Evolutionary conservation across 2,113 vertebrate species (phyloP).

Genomic region (Anseranas semipalmata): DNA sequence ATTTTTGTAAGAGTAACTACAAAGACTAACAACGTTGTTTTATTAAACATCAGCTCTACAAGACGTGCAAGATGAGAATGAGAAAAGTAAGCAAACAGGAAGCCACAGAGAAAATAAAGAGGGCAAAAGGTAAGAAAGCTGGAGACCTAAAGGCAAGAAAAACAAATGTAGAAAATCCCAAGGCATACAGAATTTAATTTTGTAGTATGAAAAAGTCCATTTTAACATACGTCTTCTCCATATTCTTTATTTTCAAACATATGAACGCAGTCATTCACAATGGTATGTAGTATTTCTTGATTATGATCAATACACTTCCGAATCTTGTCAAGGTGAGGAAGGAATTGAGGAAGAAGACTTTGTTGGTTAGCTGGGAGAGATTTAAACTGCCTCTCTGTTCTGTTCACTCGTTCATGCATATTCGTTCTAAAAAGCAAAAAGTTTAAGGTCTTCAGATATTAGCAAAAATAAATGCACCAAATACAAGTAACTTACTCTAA

Average conservation of each 20-base stretch:
- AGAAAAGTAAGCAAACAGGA: not conserved
- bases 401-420: constrained; percentile 91
- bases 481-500: not conserved
- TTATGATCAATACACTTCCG: constrained; percentile 92
- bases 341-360: constrained; percentile 87
- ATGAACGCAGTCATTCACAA: constrained; percentile 91
- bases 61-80: not conserved
- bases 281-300: constrained; percentile 89
- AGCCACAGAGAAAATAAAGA: not conserved
- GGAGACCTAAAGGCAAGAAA: not conserved
- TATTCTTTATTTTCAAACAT: constrained; percentile 99
- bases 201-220: constrained; percentile 34
- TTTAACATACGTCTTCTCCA: constrained; percentile 87
- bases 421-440: constrained; percentile 83
- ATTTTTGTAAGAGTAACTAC: not conserved
- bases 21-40: not conserved
- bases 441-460: constrained; percentile 41
- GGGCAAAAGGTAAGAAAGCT: not conserved
- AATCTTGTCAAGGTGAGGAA: constrained; percentile 87
- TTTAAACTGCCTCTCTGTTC: constrained; percentile 91
- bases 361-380: constrained; percentile 88
- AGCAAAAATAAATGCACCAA: not conserved
- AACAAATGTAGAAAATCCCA: not conserved
- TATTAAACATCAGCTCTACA: not conserved
- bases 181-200: not conserved